These are phyloP conservation scores for Trematomus bernacchii DNA, from an alignment of 2,797 vertebrate genomes.

Conservation along the genomic window DNA sequence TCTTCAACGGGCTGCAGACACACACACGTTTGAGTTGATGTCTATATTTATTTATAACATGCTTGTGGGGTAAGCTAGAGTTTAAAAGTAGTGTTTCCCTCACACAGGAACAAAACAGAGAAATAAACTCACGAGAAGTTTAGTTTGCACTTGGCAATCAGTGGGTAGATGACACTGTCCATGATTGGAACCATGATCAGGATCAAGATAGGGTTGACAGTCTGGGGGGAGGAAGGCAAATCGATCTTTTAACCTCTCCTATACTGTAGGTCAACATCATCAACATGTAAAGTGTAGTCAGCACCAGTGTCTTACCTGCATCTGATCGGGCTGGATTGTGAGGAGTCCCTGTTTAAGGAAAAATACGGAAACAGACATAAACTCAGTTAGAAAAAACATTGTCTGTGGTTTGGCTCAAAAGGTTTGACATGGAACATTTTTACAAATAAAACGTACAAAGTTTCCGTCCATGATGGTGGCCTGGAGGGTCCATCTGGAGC, in stretches of 20 bases:
- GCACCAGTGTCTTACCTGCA: slow-evolving; percentile 89
- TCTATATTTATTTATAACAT: no score
- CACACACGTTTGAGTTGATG: no score
- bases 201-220: slow-evolving; percentile 94
- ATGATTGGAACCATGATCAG: slow-evolving; percentile 90
- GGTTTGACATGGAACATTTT: background rate
- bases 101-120: no score
- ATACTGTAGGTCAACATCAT: background rate
- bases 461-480: slow-evolving; percentile 92
- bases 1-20: slow-evolving; percentile 89
- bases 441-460: slow-evolving; percentile 84
- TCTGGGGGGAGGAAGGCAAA: slow-evolving; percentile 77
- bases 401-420: background rate
- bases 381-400: background rate
- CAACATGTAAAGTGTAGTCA: background rate
- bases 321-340: slow-evolving; percentile 93
- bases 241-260: background rate
- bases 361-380: background rate
- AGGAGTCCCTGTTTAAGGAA: slow-evolving; percentile 84
- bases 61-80: no score
- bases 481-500: slow-evolving; percentile 98
- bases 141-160: slow-evolving; percentile 91
- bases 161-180: slow-evolving; percentile 89
- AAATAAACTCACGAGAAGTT: slow-evolving; percentile 91
- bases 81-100: no score